Evolutionary conservation across 2,113 vertebrate genomes (phyloP).

Genomic region (Erythrolamprus reginae): DNA sequence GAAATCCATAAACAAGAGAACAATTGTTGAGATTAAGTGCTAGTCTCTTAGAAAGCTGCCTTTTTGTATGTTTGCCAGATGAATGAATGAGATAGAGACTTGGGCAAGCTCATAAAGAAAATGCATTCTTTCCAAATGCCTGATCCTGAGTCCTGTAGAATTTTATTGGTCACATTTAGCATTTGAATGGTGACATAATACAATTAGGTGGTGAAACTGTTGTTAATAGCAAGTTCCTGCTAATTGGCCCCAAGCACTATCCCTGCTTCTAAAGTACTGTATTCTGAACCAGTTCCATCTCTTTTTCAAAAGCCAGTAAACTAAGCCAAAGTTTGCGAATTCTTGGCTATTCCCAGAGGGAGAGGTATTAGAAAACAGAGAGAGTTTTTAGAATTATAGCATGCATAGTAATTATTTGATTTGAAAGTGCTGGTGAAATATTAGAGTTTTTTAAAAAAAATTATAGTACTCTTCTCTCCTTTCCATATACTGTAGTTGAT

Average conservation of each 20-base stretch:
- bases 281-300: background rate
- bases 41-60: background rate
- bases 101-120: background rate
- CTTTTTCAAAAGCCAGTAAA: background rate
- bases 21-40: background rate
- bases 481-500: conserved; percentile 32
- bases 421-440: conserved; percentile 25
- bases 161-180: background rate
- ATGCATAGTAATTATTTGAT: background rate
- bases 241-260: background rate
- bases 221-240: background rate
- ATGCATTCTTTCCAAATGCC: background rate
- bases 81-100: background rate
- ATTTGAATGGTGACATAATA: background rate
- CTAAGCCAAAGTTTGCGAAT: background rate
- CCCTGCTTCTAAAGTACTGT: background rate
- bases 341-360: background rate
- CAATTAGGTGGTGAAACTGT: background rate
- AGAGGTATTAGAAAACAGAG: background rate
- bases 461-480: conserved; percentile 16
- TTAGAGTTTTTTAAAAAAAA: conserved; percentile 4
- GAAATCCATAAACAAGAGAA: background rate
- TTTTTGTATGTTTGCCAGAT: background rate
- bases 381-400: background rate
- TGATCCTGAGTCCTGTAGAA: background rate